A percentile compares a stretch with the other conserved stretches of the same genome.
phyloP scores from a whole-genome alignment of 2,797 vertebrate genomes.

The Mionectes olivaceus region DNA sequence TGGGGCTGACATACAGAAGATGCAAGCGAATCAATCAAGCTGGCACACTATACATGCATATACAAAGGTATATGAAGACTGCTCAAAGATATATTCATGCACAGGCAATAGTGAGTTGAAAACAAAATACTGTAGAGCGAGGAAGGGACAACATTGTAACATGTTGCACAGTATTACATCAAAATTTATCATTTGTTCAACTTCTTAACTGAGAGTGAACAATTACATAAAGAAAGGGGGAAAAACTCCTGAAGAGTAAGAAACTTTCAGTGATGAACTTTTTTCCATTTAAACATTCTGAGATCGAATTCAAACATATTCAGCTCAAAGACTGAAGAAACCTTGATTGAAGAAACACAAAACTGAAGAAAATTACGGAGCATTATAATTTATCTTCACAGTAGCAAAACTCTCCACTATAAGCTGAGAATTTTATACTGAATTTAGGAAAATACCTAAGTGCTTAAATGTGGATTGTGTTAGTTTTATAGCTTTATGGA shows the following conservation, averaged over 20 bases:
- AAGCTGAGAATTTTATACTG: background rate
- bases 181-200: background rate
- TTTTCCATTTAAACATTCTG: background rate
- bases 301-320: background rate
- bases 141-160: background rate
- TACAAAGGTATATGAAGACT: background rate
- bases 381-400: background rate
- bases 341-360: background rate
- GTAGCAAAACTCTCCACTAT: background rate
- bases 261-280: background rate
- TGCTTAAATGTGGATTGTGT: background rate
- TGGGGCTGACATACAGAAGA: background rate
- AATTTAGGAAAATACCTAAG: background rate
- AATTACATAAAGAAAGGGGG: background rate
- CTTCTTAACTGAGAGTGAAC: background rate
- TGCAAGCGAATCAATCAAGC: background rate
- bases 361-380: background rate
- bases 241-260: background rate
- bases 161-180: background rate
- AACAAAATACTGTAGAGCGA: background rate
- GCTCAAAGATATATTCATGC: background rate
- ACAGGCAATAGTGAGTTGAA: background rate
- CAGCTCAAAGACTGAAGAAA: background rate
- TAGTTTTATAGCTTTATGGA: slow-evolving; percentile 4
- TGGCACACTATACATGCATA: background rate